Conservation (phyloP, 2,113 vertebrate species). For the Lophura nycthemera region DNA sequence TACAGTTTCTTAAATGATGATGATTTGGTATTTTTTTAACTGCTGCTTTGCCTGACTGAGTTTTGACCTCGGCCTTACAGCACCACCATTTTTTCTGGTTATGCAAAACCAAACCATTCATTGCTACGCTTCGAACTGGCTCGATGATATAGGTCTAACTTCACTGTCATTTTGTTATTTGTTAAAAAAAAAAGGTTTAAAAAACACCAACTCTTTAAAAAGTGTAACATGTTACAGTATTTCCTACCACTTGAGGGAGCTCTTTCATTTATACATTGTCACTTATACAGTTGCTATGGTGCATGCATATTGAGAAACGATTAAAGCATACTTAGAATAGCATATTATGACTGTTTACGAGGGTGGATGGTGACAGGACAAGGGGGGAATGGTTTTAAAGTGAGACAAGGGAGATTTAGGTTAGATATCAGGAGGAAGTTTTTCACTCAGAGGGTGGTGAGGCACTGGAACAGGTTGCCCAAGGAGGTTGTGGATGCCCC, state of each 20-base stretch:
- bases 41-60: background rate
- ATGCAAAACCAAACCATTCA: background rate
- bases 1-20: background rate
- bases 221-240: background rate
- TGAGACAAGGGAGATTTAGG: no score
- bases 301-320: background rate
- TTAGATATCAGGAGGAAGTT: no score
- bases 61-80: background rate
- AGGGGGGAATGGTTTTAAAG: no score
- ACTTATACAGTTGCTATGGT: background rate
- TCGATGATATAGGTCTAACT: background rate
- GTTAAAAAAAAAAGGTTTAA: background rate
- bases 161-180: background rate
- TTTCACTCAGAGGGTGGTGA: no score
- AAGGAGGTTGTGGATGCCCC: no score
- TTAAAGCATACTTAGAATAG: background rate
- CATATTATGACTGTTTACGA: background rate
- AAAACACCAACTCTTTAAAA: background rate
- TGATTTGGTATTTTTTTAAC: background rate
- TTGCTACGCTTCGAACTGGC: background rate
- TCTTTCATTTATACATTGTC: background rate
- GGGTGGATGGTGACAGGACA: no score
- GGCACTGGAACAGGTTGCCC: no score
- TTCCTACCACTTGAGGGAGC: slow-evolving; percentile 46
- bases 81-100: background rate